Percentiles rank a stretch among this genome's conserved stretches.
Conservation (phyloP, 1,140 invertebrate genomes). For the Pantala flavescens region DNA sequence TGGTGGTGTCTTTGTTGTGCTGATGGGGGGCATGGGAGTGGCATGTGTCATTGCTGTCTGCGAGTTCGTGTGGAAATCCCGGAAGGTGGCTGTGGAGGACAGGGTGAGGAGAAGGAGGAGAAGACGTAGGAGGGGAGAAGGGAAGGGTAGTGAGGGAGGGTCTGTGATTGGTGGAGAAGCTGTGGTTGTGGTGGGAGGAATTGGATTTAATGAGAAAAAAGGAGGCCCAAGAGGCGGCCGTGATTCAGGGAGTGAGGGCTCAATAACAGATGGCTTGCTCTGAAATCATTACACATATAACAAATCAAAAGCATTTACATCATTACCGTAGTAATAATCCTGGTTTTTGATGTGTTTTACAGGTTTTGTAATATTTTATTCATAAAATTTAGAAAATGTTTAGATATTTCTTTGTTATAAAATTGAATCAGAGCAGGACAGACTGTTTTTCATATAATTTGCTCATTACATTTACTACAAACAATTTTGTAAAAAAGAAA, state of each 20-base stretch:
- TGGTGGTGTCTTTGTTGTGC: conserved; percentile 88
- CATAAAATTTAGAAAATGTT: no score
- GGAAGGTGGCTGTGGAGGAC: conserved; percentile 82
- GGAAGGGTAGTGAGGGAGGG: not conserved
- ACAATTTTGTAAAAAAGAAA: no score
- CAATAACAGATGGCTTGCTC: not conserved
- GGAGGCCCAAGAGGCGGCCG: not conserved
- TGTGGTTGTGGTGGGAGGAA: not conserved
- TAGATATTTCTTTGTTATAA: no score
- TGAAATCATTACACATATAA: not conserved
- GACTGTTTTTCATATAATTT: no score
- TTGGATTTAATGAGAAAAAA: not conserved
- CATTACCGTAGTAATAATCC: no score
- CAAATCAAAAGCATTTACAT: no score
- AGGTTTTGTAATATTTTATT: no score
- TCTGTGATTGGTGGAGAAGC: not conserved
- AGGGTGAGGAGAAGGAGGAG: conserved; percentile 47
- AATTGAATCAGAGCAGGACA: no score
- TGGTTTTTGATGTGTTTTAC: no score
- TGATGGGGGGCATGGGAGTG: conserved; percentile 82
- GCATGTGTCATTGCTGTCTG: conserved; percentile 79
- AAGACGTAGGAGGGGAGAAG: not conserved
- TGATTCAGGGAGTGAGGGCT: not conserved
- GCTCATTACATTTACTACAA: no score
- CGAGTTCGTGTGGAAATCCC: conserved; percentile 87